These are phyloP conservation scores for Phoeniculus purpureus DNA, from an alignment of 2,797 vertebrate species.

Conservation along the genomic window DNA sequence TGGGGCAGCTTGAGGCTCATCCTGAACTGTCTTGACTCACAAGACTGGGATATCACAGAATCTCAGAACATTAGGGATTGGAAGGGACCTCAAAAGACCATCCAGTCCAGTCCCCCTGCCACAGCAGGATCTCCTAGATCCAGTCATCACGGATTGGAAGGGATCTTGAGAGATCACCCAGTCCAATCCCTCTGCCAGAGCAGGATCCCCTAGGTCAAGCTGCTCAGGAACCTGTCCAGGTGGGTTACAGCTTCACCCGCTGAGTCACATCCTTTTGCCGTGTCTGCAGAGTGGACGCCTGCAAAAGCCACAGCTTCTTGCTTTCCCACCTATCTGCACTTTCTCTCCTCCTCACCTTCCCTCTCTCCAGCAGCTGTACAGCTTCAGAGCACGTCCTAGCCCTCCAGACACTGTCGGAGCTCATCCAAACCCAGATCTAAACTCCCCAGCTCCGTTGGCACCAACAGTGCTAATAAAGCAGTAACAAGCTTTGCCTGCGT, in stretches of 20 bases:
- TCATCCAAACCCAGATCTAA: not conserved
- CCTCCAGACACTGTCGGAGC: fast-evolving
- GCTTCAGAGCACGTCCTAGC: not conserved
- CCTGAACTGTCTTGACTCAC: not conserved
- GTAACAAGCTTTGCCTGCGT: not conserved
- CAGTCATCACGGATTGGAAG: too few species aligned
- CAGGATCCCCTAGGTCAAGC: too few species aligned
- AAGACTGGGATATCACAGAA: not conserved
- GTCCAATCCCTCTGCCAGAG: too few species aligned
- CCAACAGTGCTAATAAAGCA: not conserved
- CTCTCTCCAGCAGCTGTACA: not conserved
- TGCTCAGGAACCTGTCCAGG: too few species aligned
- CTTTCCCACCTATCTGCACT: not conserved
- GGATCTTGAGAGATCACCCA: too few species aligned
- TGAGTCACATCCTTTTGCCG: not conserved
- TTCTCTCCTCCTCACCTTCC: not conserved
- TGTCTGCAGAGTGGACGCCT: not conserved
- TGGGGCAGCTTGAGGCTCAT: too few species aligned
- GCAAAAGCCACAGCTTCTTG: not conserved
- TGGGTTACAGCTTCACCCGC: not conserved
- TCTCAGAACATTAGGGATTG: too few species aligned
- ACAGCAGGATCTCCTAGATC: too few species aligned
- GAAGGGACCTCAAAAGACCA: too few species aligned
- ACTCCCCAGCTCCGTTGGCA: not conserved
- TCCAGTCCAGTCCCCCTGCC: too few species aligned